Evolutionary conservation across 1,140 invertebrate genomes (phyloP).

Genomic region (Drosophila mojavensis): DNA sequence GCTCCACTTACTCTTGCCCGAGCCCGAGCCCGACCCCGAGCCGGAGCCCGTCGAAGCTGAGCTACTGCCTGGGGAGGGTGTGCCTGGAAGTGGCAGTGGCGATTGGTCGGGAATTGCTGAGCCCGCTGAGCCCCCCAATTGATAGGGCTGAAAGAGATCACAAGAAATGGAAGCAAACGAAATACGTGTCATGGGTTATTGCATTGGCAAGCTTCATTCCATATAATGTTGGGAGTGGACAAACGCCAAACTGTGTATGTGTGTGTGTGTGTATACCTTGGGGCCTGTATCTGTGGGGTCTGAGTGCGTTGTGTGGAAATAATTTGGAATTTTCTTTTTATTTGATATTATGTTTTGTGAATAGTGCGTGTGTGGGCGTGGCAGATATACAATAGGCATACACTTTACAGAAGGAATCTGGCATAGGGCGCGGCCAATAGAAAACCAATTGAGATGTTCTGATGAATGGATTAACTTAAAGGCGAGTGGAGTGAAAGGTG

Average conservation of each 20-base stretch:
- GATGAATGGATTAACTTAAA: not conserved
- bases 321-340: slow-evolving; percentile 30
- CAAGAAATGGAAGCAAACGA: slow-evolving; percentile 18
- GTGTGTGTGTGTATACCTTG: not conserved
- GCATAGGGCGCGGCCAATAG: slow-evolving; percentile 21
- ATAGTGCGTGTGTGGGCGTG: slow-evolving; percentile 31
- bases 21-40: slow-evolving; percentile 82
- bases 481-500: slow-evolving; percentile 21
- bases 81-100: slow-evolving; percentile 84
- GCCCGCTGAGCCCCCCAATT: slow-evolving; percentile 84
- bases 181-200: slow-evolving; percentile 21
- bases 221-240: slow-evolving; percentile 1
- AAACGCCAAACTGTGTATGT: slow-evolving; percentile 18
- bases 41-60: slow-evolving; percentile 83
- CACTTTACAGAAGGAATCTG: slow-evolving; percentile 16
- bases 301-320: slow-evolving; percentile 20
- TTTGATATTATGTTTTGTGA: slow-evolving; percentile 18
- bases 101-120: slow-evolving; percentile 84
- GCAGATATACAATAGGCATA: slow-evolving; percentile 26
- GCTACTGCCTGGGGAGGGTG: slow-evolving; percentile 84
- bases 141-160: slow-evolving; percentile 81
- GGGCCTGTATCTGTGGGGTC: slow-evolving; percentile 24
- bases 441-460: slow-evolving; percentile 15
- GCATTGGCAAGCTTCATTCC: not conserved
- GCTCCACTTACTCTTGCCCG: slow-evolving; percentile 71